Evolutionary conservation across 2,113 vertebrate species (phyloP).

Genomic region (Bagarius yarrelli): DNA sequence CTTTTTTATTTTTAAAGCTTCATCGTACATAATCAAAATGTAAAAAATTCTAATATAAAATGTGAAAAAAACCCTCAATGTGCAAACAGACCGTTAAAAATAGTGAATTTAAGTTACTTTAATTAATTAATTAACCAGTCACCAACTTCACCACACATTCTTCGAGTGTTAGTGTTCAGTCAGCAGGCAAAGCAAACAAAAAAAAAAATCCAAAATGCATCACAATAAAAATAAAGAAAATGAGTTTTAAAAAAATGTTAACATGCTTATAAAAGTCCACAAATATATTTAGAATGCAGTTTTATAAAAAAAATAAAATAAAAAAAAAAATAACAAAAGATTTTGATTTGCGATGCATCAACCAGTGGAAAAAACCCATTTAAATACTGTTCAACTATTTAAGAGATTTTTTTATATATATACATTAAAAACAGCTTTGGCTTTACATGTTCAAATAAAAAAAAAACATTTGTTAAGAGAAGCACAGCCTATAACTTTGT

Average conservation of each 20-base stretch:
- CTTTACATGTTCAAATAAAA: neutral
- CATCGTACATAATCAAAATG: too few species aligned
- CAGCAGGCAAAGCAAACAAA: conserved; percentile 49
- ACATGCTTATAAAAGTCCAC: neutral
- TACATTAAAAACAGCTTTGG: neutral
- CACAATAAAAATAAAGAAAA: too few species aligned
- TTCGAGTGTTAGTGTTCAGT: conserved; percentile 1
- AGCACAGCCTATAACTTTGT: conserved; percentile 14
- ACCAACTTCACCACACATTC: too few species aligned
- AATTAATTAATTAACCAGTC: too few species aligned
- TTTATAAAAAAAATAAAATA: conserved; percentile 25
- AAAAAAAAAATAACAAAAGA: conserved; percentile 15
- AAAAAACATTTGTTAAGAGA: neutral
- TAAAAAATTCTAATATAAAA: too few species aligned
- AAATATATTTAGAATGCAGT: conserved; percentile 10
- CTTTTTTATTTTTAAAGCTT: too few species aligned
- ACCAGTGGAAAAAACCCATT: neutral
- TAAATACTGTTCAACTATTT: conserved; percentile 19
- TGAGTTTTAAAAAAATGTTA: conserved; percentile 20
- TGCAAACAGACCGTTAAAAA: too few species aligned
- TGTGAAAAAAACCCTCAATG: too few species aligned
- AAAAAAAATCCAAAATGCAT: too few species aligned
- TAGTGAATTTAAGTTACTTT: too few species aligned
- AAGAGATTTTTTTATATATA: neutral
- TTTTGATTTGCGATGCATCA: neutral